Evolutionary conservation across 1,140 invertebrate species (phyloP), one percentile per base, ranked within the genome.

Genomic region (Centruroides sculpturatus): DNA sequence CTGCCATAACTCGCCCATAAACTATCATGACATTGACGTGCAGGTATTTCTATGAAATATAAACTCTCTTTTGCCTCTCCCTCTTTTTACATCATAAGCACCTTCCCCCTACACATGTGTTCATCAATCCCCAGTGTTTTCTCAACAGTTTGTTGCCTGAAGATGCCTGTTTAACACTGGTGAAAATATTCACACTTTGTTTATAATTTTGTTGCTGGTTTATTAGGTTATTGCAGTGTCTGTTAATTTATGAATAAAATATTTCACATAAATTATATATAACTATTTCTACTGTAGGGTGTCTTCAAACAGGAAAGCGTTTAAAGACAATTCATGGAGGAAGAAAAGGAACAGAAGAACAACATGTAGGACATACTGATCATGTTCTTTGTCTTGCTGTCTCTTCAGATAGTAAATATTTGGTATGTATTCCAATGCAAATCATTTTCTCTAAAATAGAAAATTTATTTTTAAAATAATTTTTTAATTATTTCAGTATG

Each of bases 351-450:
- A 61, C 57, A 51, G 47, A 66, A 35, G 52, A 55, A 53, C 51
- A 57, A 35, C 63, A 69, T 60, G 59, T 64, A 47, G 75, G 76
- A 48, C 82, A 81, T 77, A 79, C 73, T 57, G 72, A 76, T 60
- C 72, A 81, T 62, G 79, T 92, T 13, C 76, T 82, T 36, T 77
- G 80, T 53, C 69, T 98, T 57, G 87, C 91, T 9, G 74, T 96
- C 52, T 87, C 91, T 13, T 81, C 81, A 48, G 91, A 96, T 77
- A 78, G 77, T 60, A 90, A 89, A 78, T 95, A 82, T 77, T 77
- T 98, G 73, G 84, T 64, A 56, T 66, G 13, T 41, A 41, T 8
- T 41, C 5, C 2, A 23, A 23, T 23, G 23, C 23, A 23, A 2
- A 23, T 41, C 8, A 41, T 5, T 41, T 8, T 41, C 41, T 41